A percentile compares a stretch with the other conserved stretches of the same genome.
phyloP scores from a whole-genome alignment of 2,113 vertebrate genomes.

The Tenebrosternarchus preto region DNA sequence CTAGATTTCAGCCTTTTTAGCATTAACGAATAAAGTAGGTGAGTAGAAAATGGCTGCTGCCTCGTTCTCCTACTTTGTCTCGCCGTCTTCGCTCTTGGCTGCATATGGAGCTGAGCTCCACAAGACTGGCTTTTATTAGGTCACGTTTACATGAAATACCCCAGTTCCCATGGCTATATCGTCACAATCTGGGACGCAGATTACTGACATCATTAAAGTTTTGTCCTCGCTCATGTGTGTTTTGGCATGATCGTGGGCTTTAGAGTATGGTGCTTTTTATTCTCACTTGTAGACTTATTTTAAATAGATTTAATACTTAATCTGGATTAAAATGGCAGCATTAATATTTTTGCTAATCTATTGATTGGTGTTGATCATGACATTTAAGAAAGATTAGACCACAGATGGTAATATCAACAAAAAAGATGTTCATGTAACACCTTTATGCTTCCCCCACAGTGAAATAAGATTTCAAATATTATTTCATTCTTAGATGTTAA shows the following conservation, averaged over 20 bases:
- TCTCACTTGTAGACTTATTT: slow-evolving; percentile 9
- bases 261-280: neutral
- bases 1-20: too few species aligned
- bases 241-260: too few species aligned
- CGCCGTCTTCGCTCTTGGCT: slow-evolving; percentile 24
- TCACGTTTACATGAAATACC: slow-evolving; percentile 63
- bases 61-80: neutral
- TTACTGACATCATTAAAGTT: slow-evolving; percentile 53
- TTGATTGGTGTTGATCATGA: neutral
- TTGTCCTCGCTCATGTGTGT: slow-evolving; percentile 36
- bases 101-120: slow-evolving; percentile 54
- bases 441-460: neutral
- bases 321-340: neutral
- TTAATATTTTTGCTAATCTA: neutral
- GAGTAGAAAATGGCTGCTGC: neutral
- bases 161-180: slow-evolving; percentile 69
- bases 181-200: slow-evolving; percentile 55
- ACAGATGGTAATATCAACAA: too few species aligned
- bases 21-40: neutral
- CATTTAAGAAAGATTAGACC: neutral
- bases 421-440: neutral
- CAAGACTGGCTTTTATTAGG: slow-evolving; percentile 62
- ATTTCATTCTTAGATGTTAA: neutral
- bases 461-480: slow-evolving; percentile 4
- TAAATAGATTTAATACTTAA: slow-evolving; percentile 2